Evolutionary conservation across 2,888 invertebrate genomes (phyloP).

Genomic region (Nipponacmea schrenckii): DNA sequence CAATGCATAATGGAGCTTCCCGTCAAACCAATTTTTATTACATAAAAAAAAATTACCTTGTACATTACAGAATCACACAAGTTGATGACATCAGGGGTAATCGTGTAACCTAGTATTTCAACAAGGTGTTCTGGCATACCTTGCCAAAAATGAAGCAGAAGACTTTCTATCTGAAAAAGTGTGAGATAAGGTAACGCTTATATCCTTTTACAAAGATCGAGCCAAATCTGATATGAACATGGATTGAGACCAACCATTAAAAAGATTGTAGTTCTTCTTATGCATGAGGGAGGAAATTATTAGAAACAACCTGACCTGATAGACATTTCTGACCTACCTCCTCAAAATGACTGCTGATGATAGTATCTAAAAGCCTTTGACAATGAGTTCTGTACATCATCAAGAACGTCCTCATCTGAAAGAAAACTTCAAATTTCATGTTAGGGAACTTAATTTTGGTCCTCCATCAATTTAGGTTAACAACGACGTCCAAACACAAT

Average conservation of each 20-base stretch:
- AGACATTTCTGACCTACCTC: constrained; percentile 51
- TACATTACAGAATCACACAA: constrained; percentile 68
- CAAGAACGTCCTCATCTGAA: constrained; percentile 65
- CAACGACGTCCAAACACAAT: too few species aligned
- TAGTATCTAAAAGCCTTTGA: constrained; percentile 67
- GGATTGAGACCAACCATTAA: too few species aligned
- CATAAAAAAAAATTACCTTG: constrained; percentile 59
- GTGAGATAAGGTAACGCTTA: background rate
- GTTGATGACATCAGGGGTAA: constrained; percentile 61
- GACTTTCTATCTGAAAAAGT: constrained; percentile 61
- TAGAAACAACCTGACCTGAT: too few species aligned
- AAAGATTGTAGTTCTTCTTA: too few species aligned
- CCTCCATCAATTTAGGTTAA: too few species aligned
- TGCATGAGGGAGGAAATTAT: too few species aligned
- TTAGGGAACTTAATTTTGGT: too few species aligned
- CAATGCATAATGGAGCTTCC: too few species aligned
- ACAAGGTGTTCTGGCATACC: constrained; percentile 67
- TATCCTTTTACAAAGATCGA: too few species aligned
- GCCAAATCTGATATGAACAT: too few species aligned
- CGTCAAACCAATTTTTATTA: too few species aligned
- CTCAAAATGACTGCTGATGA: constrained; percentile 67
- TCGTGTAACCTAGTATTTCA: constrained; percentile 52
- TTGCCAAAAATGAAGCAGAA: constrained; percentile 68
- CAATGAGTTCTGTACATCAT: constrained; percentile 69
- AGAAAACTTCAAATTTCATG: background rate